Conservation (phyloP, 92 coral and sea anemone genomes). For the Muricea muricata region DNA sequence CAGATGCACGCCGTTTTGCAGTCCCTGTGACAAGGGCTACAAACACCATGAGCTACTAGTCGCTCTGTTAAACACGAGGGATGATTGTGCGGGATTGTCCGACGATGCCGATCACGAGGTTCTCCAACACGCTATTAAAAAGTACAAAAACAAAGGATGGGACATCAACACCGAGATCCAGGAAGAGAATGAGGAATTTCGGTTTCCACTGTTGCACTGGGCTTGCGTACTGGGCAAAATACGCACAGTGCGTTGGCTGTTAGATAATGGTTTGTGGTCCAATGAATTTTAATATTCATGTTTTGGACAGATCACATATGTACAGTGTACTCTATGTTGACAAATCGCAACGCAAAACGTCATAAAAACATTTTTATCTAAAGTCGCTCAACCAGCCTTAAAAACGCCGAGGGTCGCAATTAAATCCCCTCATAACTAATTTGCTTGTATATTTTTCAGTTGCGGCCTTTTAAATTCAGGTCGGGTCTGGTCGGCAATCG, state of each 20-base stretch:
- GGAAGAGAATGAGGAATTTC: constrained; percentile 70
- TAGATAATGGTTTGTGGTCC: constrained; percentile 80
- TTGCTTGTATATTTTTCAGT: too few relatives aligned
- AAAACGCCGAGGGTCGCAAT: too few relatives aligned
- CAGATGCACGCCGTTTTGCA: constrained; percentile 82
- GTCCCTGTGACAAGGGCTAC: constrained; percentile 62
- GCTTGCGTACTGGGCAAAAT: constrained; percentile 84
- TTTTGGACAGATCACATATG: too few relatives aligned
- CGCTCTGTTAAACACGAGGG: constrained; percentile 66
- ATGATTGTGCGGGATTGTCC: constrained; percentile 13
- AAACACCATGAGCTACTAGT: constrained; percentile 80
- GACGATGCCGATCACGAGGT: constrained; percentile 28
- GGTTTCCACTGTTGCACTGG: constrained; percentile 91
- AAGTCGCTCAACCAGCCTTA: too few relatives aligned
- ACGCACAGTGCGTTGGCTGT: constrained; percentile 76
- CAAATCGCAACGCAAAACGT: too few relatives aligned
- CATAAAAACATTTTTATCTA: too few relatives aligned
- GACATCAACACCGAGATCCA: constrained; percentile 69
- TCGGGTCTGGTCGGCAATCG: too few relatives aligned
- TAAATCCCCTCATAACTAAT: too few relatives aligned
- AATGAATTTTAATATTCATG: too few relatives aligned
- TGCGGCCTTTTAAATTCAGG: too few relatives aligned
- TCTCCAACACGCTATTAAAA: constrained; percentile 56
- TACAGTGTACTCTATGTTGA: too few relatives aligned
- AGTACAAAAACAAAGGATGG: constrained; percentile 73